These are phyloP conservation scores for Gallirallus australis DNA, from an alignment of 2,797 vertebrate species.

Conservation along the genomic window DNA sequence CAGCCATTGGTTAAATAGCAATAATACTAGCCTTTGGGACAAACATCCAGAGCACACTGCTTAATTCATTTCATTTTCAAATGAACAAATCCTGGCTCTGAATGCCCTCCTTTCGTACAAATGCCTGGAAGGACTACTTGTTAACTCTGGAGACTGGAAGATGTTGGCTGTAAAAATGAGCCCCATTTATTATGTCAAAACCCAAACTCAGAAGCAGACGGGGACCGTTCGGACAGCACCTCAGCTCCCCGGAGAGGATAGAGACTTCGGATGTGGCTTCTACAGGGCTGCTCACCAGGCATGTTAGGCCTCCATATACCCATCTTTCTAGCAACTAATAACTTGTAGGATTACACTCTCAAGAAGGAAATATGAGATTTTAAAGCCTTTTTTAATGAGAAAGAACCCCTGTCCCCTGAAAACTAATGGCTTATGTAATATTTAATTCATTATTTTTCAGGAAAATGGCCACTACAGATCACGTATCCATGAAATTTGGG, in stretches of 20 bases:
- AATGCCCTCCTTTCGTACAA: slow-evolving; percentile 11
- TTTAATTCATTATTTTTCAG: neutral
- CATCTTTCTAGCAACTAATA: neutral
- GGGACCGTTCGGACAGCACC: neutral
- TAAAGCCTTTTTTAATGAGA: neutral
- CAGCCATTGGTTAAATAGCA: slow-evolving; percentile 53
- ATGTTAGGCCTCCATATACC: rapidly evolving
- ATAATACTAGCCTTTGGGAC: slow-evolving; percentile 55
- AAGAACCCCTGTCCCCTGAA: rapidly evolving
- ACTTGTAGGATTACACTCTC: neutral
- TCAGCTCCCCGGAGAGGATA: neutral
- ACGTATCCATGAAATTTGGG: neutral
- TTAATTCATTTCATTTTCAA: slow-evolving; percentile 57
- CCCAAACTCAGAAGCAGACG: neutral
- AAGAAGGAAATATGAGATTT: neutral
- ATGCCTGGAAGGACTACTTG: neutral
- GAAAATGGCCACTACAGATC: neutral
- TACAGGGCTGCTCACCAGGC: neutral
- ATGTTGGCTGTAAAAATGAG: neutral
- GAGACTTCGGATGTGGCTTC: rapidly evolving
- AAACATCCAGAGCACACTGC: neutral
- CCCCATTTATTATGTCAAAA: slow-evolving; percentile 1
- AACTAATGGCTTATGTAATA: neutral
- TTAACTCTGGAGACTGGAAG: slow-evolving; percentile 10
- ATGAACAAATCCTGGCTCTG: slow-evolving; percentile 17